Evolutionary conservation across 1,140 invertebrate species (phyloP).

Genomic region (Lucilia sericata): DNA sequence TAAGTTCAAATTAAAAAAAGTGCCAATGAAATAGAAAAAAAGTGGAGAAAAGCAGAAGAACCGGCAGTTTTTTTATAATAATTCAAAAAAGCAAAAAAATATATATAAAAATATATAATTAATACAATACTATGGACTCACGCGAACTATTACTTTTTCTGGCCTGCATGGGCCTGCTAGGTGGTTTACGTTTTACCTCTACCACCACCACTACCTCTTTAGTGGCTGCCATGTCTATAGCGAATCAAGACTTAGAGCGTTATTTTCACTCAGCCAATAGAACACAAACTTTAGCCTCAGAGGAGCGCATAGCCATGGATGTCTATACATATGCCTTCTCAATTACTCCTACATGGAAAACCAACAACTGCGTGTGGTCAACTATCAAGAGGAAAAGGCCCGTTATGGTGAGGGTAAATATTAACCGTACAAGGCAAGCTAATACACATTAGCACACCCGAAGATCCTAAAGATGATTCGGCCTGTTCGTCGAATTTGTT

Average conservation of each 20-base stretch:
- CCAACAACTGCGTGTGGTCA: slow-evolving; percentile 51
- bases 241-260: slow-evolving; percentile 64
- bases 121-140: slow-evolving; percentile 42
- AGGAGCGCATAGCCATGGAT: slow-evolving; percentile 60
- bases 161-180: slow-evolving; percentile 54
- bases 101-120: too few species aligned
- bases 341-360: slow-evolving; percentile 58
- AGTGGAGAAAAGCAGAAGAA: background rate
- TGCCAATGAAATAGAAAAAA: background rate
- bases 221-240: slow-evolving; percentile 64
- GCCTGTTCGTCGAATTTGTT: slow-evolving; percentile 75
- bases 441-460: slow-evolving; percentile 72
- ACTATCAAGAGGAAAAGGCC: slow-evolving; percentile 72
- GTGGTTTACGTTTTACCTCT: slow-evolving; percentile 58
- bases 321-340: slow-evolving; percentile 62
- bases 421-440: slow-evolving; percentile 72
- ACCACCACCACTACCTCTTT: slow-evolving; percentile 61
- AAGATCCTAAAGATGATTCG: slow-evolving; percentile 72
- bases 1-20: background rate
- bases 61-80: background rate
- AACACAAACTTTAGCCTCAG: slow-evolving; percentile 54
- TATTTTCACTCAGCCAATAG: slow-evolving; percentile 60
- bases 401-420: slow-evolving; percentile 78
- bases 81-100: background rate
- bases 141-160: slow-evolving; percentile 49